Evolutionary conservation across 2,888 invertebrate species (phyloP), one percentile per base, ranked within the genome.

Genomic region (Coleophora deauratella): DNA sequence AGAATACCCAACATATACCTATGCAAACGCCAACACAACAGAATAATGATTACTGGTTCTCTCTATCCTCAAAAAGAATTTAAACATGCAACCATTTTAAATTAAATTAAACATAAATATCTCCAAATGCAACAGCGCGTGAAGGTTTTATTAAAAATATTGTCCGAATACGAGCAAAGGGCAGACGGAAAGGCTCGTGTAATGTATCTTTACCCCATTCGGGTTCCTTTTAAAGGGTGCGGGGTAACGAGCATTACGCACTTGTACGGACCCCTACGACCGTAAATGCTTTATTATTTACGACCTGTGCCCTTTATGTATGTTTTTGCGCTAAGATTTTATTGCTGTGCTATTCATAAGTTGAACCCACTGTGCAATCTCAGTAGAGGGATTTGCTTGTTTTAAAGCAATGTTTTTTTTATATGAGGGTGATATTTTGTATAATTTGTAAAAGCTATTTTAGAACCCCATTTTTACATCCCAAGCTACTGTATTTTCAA

Each of bases 301-400:
- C 80, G 81, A 76, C 62, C 61, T 72, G 58, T 57, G 71, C 79
- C 78, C 79, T 81, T 79, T 78, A 73, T 72, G 75, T 73, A 73
- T 78, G 78, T 81, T 80, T 81, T 77, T 75, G 70, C 67, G 75
- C 74, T 81, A 81, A 84, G 82, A 85, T 84, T 85, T 84, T 79
- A 84, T 81, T 77, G 79, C 73, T 56, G 57, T 57, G 55, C 68
- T 76, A 82, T 81, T 85, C 79, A 82, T 80, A 79, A 76, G 74
- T 49, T 65, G 59, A 73, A 72, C 70, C 70, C 68, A 53, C 52
- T 48, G 60, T 58, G 59, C 63, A 73, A 77, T 72, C 71, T 66
- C 65, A 46, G 62, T 11, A 30, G 38, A 37, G 12, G 27, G 15
- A n/a, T n/a, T 35, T 35, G 13, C 12, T 33, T 14, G 21, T 41